Evolutionary conservation across 1,140 invertebrate genomes (phyloP), one percentile per base, ranked within the genome.

Genomic region (Latrodectus geometricus): DNA sequence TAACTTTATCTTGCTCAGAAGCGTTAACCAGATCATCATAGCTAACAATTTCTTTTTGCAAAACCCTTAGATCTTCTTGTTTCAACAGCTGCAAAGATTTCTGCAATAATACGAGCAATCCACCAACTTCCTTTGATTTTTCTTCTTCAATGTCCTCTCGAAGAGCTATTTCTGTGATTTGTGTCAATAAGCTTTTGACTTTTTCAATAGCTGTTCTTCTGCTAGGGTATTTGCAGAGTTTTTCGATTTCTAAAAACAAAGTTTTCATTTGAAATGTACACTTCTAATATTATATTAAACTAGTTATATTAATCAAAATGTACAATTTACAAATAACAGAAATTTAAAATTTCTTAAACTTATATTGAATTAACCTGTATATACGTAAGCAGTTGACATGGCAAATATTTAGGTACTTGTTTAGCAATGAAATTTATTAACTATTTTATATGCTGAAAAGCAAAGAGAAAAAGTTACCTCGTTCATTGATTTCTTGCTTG

Each of bases 1-100:
- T 86, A 9, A 86, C 50, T 73, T 78, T 86, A 0, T 86, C 68
- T 73, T 86, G n/a, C 15, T 61, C 65, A 2, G n/a, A 7, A 9
- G 84, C 66, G 0, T 15, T 0, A 8, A 4, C 0, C 4, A 78
- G 15, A 0, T 2, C 0, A 8, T 20, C 23, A 11, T 21, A 50
- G 15, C n/a, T 50, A 9, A 20, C 11, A 23, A 86, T 72, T 12
- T n/a, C 17, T 9, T 48, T 9, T 9, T 72, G 17, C 4, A 86
- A 61, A 12, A 4, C 4, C 8, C 54, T 20, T 0, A 86, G 20
- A 9, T 79, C 75, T 0, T 21, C 21, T 5, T 14, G 12, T 2
- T 9, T 21, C 49, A 86, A 14, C 8, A 49, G 0, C 4, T 15
- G 0, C 69, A 78, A 21, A 12, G 52, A 66, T 50, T 86, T 77